Conservation (phyloP, 2,888 invertebrate species). For the Entomobrya multifasciata region DNA sequence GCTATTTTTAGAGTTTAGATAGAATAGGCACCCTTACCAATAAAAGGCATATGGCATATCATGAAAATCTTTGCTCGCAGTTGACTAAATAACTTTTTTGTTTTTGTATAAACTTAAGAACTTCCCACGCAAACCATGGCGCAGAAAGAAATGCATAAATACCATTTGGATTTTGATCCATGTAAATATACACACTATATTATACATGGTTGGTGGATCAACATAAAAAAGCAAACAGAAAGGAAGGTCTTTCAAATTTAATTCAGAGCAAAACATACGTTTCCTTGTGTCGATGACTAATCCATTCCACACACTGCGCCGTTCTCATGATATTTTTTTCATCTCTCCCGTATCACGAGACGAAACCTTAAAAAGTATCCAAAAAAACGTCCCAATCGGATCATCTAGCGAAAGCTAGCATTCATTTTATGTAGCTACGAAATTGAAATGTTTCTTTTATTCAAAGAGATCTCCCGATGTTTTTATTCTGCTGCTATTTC, state of each 20-base stretch:
- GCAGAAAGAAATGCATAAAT: conserved; percentile 34
- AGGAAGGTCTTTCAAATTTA: conserved; percentile 36
- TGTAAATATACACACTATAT: not conserved
- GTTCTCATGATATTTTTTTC: not conserved
- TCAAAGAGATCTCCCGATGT: not conserved
- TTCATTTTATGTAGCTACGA: too few species aligned
- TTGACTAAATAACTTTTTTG: not conserved
- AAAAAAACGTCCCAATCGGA: conserved; percentile 33
- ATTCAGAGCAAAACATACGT: conserved; percentile 45
- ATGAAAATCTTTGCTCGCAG: not conserved
- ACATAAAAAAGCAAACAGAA: conserved; percentile 33
- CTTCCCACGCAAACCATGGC: conserved; percentile 63
- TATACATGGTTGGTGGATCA: not conserved
- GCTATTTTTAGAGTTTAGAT: conserved; percentile 44
- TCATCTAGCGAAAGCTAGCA: not conserved
- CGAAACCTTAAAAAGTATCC: conserved; percentile 20
- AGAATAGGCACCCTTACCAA: conserved; percentile 48
- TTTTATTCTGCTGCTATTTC: not conserved
- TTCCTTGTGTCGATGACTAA: conserved; percentile 69
- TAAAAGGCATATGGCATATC: conserved; percentile 1
- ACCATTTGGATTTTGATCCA: conserved; percentile 48
- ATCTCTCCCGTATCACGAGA: conserved; percentile 11
- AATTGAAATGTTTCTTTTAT: conserved; percentile 28
- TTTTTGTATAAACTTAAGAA: conserved; percentile 19
- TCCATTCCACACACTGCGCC: conserved; percentile 44